These are phyloP conservation scores for Choloepus hoffmanni DNA, from an alignment of 2,113 vertebrate genomes.

Conservation along the genomic window DNA sequence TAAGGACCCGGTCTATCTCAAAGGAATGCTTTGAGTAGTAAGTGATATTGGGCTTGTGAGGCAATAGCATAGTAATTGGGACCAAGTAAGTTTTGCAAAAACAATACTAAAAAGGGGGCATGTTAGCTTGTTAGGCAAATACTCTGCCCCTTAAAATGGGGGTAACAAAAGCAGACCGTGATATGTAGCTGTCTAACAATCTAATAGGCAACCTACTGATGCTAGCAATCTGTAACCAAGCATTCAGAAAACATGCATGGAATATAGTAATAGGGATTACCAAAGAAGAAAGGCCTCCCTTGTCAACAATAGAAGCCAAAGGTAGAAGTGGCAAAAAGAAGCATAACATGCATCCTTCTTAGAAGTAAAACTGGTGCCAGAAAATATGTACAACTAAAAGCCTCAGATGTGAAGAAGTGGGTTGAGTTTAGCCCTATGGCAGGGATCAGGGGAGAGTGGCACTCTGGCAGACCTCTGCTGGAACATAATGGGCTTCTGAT, in stretches of 20 bases:
- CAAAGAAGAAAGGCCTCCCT: not conserved
- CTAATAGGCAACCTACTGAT: not conserved
- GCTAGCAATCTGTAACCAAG: not conserved
- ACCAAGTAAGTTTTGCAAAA: conserved; percentile 8
- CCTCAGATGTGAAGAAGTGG: not conserved
- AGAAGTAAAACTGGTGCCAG: not conserved
- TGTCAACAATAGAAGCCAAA: conserved; percentile 14
- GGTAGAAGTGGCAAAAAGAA: not conserved
- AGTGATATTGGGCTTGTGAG: not conserved
- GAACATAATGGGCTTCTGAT: not conserved
- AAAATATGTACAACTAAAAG: not conserved
- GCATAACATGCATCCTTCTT: not conserved
- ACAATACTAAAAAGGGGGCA: conserved; percentile 3
- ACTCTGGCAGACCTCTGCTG: not conserved
- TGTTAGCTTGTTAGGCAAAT: not conserved
- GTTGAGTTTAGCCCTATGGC: not conserved
- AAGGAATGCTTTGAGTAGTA: not conserved
- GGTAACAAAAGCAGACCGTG: not conserved
- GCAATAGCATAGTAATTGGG: not conserved
- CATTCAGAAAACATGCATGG: not conserved
- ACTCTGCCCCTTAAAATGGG: not conserved
- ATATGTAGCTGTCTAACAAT: not conserved
- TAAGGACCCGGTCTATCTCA: conserved; percentile 39
- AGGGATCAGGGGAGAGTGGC: not conserved
- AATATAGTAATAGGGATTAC: not conserved